phyloP scores from a whole-genome alignment of 2,888 invertebrate species.

The Pecten maximus region DNA sequence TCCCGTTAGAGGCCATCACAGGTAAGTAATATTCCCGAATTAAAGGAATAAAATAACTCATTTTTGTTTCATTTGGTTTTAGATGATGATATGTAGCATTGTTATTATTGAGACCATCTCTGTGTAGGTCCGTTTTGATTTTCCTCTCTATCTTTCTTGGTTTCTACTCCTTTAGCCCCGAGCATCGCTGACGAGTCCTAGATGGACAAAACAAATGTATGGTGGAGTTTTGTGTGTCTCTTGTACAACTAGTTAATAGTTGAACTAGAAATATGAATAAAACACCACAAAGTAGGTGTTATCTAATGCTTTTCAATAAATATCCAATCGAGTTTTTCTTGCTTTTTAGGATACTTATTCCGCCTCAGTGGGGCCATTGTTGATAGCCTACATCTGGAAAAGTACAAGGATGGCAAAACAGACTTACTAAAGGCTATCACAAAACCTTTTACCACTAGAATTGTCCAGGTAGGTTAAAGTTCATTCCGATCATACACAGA shows the following conservation, averaged over 20 bases:
- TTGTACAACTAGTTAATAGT: no score
- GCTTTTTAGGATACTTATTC: not conserved
- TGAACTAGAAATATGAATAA: no score
- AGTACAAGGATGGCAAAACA: not conserved
- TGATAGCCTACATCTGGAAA: not conserved
- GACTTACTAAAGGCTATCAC: not conserved
- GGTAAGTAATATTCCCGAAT: conserved; percentile 36
- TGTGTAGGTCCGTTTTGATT: no score
- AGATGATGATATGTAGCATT: not conserved
- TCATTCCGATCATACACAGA: no score
- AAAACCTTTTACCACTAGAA: not conserved
- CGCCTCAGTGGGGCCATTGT: not conserved
- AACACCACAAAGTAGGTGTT: no score
- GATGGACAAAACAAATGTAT: no score
- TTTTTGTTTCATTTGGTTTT: not conserved
- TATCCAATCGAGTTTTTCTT: not conserved
- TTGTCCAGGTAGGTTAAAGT: not conserved
- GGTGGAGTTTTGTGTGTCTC: no score
- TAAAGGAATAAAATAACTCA: not conserved
- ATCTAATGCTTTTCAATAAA: no score
- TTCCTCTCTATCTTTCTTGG: no score
- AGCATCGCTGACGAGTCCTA: no score
- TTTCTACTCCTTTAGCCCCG: no score
- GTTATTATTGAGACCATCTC: no score
- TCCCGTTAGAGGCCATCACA: conserved; percentile 69